Evolutionary conservation across 2,113 vertebrate genomes (phyloP).

Genomic region (Dipodomys spectabilis): DNA sequence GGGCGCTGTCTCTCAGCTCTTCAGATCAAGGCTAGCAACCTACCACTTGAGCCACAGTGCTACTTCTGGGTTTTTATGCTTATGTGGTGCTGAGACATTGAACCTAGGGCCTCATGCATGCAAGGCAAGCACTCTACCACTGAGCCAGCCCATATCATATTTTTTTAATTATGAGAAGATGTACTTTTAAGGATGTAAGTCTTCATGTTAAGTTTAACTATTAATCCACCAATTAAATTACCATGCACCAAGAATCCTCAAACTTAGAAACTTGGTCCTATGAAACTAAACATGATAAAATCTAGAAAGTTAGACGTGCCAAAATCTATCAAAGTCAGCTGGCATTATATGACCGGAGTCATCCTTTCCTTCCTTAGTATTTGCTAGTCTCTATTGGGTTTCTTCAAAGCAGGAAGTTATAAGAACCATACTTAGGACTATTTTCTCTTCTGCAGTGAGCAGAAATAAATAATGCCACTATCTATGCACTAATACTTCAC

Average conservation of each 20-base stretch:
- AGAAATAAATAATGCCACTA: background rate
- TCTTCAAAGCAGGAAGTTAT: background rate
- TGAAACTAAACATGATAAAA: background rate
- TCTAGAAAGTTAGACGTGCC: background rate
- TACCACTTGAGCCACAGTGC: too few relatives aligned
- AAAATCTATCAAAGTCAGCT: background rate
- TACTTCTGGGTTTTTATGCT: too few relatives aligned
- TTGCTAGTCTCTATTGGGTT: background rate
- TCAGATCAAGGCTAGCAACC: too few relatives aligned
- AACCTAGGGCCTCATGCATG: too few relatives aligned
- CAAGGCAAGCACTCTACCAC: too few relatives aligned
- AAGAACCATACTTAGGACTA: background rate
- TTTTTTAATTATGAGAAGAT: slow-evolving; percentile 10
- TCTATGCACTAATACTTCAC: background rate
- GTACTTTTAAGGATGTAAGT: too few relatives aligned
- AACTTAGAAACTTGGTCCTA: background rate
- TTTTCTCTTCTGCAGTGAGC: background rate
- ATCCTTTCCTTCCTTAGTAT: background rate
- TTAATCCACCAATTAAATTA: background rate
- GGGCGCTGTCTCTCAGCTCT: too few relatives aligned
- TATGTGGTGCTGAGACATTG: too few relatives aligned
- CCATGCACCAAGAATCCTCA: background rate
- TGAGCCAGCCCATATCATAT: too few relatives aligned
- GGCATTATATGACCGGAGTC: background rate
- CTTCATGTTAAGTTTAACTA: background rate